Evolutionary conservation across 2,113 vertebrate species (phyloP), one percentile per base, ranked within the genome.

Genomic region (Otocyon megalotis): DNA sequence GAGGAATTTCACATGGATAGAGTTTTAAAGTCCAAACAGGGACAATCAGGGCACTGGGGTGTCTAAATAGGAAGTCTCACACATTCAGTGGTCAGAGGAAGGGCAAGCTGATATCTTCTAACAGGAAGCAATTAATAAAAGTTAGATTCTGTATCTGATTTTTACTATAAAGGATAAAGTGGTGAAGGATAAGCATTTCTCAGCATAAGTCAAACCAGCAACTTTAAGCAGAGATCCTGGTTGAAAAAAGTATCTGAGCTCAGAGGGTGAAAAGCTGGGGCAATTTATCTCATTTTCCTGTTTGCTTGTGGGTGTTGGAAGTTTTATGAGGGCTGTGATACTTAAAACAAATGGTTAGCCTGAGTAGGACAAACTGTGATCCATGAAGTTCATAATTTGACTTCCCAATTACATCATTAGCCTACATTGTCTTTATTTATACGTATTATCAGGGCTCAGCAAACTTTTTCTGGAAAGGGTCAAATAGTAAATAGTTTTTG

Each of bases 221-320:
- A 88, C 71, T 84, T n/a, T 53, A 9, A 37, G 37, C 26, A 81
- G 74, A 93, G 77, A 90, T 87, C 79, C 90, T 43, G 69, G 43
- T 28, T 94, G 56, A 81, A n/a, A 80, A 82, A 92, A 76, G 30
- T 54, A 48, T 22, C 50, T 86, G 37, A 96, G 56, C 17, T 86
- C 65, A 53, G 17, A 60, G 2, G 35, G 58, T 60, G 86, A 93
- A 60, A 93, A 90, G 22, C 77, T 94, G n/a, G 50, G 17, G 50
- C 76, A 43, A 67, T 87, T 28, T 48, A 87, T 53, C 76, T 90
- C 10, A 69, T 88, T 82, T 43, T 81, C 71, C 58, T 71, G 37
- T 74, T 93, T 93, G 53, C 81, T 54, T 63, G 8, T 90, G 43
- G n/a, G 6, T 71, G 9, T 32, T 43, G 15, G 81, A 88, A 48